Evolutionary conservation across 2,797 vertebrate species (phyloP), one percentile per base, ranked within the genome.

Genomic region (Phrynocephalus forsythii): DNA sequence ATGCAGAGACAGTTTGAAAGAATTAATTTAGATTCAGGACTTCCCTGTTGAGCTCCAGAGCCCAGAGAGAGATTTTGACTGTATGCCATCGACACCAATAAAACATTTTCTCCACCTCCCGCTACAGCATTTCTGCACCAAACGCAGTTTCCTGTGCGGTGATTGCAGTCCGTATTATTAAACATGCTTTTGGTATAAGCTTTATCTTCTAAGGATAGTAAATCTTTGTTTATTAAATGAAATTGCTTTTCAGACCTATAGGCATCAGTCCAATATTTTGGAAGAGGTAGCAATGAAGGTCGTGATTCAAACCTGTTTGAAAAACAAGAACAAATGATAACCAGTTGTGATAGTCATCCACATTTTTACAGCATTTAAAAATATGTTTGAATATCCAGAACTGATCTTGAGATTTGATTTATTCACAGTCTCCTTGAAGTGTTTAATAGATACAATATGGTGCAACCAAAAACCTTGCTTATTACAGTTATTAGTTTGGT

Each of bases 381-480:
- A 96, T 97, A 96, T 90, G 92, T 95, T 95, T 91, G 94, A 95
- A 96, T 97, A 97, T 95, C 94, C 92, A 97, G 95, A 96, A 97
- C 96, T 96, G 95, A 96, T 96, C 94, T 95, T 94, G 91, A 94
- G 94, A 96, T 96, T 97, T 97, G 97, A 97, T 97, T 97, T 97
- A 97, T 96, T 97, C 95, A 94, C 96, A 96, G 95, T 95, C 97
- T 95, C 90, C 95, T 96, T 95, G 94, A 97, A 97, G 96, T 97
- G 94, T 96, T 96, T 97, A 97, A 97, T 97, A 96, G 96, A 93
- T 97, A 96, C 97, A 97, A 96, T 97, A 97, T 97, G 97, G 95
- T 94, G 96, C 94, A 96, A 96, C 95, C 95, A 95, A 97, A 88
- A 97, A 97, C 96, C 95, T 95, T 95, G 94, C 96, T 97, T 97